Evolutionary conservation across 2,888 invertebrate species (phyloP).

Genomic region (Stenurella melanura): DNA sequence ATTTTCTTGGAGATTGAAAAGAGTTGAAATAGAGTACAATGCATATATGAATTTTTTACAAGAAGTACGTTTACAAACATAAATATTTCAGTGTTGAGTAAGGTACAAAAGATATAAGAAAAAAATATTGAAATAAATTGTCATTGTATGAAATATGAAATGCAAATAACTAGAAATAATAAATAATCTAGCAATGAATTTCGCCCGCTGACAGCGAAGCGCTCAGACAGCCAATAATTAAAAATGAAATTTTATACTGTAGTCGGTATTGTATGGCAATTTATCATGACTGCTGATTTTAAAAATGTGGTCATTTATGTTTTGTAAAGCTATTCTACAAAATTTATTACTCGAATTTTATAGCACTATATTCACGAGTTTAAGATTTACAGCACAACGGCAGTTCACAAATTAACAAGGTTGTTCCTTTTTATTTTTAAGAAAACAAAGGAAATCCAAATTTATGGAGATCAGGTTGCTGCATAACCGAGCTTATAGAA

Average conservation of each 20-base stretch:
- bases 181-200: conserved; percentile 12
- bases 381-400: conserved; percentile 9
- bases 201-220: not conserved
- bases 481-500: not conserved
- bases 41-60: too few species aligned
- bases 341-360: conserved; percentile 20
- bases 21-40: too few species aligned
- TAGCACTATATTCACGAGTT: conserved; percentile 12
- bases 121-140: not conserved
- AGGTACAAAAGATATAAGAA: not conserved
- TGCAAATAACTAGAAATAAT: not conserved
- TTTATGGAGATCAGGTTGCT: not conserved
- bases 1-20: too few species aligned
- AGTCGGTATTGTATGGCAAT: conserved; percentile 12
- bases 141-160: not conserved
- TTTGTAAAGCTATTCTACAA: conserved; percentile 16
- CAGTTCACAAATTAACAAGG: not conserved
- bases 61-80: too few species aligned
- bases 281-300: conserved; percentile 25
- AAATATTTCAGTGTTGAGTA: not conserved
- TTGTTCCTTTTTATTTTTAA: not conserved
- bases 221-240: conserved; percentile 31
- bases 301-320: conserved; percentile 38
- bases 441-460: not conserved
- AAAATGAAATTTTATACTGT: conserved; percentile 34